Evolutionary conservation across 2,797 vertebrate species (phyloP).

Genomic region (Microctenopoma steveboyesi): DNA sequence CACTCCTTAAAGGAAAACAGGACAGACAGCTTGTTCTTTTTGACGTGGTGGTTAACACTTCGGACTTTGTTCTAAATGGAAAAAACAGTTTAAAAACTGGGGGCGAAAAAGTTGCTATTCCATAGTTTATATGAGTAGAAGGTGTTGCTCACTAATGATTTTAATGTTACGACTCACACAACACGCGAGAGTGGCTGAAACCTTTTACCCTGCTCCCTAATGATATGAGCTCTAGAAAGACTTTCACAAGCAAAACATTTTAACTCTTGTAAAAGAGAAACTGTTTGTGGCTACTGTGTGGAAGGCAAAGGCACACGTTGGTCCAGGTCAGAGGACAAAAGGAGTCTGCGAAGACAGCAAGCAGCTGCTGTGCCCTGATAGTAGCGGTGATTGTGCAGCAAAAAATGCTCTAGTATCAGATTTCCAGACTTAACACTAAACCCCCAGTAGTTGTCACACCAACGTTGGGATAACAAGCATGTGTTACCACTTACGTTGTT

Average conservation of each 20-base stretch:
- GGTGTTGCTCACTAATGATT: slow-evolving; percentile 3
- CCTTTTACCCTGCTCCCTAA: neutral
- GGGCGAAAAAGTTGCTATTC: slow-evolving; percentile 2
- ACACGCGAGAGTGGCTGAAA: neutral
- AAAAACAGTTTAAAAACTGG: neutral
- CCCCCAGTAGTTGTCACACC: slow-evolving; percentile 20
- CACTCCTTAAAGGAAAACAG: neutral
- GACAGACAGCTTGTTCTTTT: neutral
- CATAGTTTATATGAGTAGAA: slow-evolving; percentile 10
- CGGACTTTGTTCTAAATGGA: neutral
- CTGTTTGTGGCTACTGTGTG: slow-evolving; percentile 28
- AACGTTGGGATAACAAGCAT: slow-evolving; percentile 22
- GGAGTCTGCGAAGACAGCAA: slow-evolving; percentile 34
- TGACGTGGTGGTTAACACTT: neutral
- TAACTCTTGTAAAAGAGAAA: slow-evolving; percentile 33
- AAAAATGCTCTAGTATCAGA: neutral
- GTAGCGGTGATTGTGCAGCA: neutral
- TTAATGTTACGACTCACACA: neutral
- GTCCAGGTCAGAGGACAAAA: slow-evolving; percentile 23
- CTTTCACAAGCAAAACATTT: slow-evolving; percentile 24
- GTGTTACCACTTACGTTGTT: slow-evolving; percentile 53
- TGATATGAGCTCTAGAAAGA: neutral
- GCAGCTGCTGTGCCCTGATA: slow-evolving; percentile 35
- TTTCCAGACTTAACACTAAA: slow-evolving; percentile 25
- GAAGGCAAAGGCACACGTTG: slow-evolving; percentile 1